Conservation (phyloP, 2,113 vertebrate genomes). For the Antechinus flavipes region DNA sequence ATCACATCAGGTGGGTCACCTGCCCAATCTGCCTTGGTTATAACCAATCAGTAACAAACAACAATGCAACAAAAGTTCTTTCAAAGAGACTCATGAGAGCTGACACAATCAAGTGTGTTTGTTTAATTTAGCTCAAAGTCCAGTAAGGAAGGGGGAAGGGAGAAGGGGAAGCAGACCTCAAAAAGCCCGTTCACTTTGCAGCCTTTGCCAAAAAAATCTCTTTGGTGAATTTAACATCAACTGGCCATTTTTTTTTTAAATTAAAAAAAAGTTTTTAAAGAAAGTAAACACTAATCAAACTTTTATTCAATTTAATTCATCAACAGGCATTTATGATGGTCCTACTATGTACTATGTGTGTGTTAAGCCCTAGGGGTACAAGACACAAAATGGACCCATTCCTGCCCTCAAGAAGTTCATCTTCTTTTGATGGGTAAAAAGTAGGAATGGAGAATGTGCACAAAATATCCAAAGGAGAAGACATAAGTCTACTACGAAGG, state of each 20-base stretch:
- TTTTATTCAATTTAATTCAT: neutral
- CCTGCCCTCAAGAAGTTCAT: neutral
- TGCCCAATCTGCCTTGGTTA: neutral
- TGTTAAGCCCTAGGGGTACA: neutral
- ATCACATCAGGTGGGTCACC: neutral
- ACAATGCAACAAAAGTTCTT: neutral
- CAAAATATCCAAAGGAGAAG: neutral
- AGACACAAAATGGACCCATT: neutral
- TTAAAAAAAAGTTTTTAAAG: neutral
- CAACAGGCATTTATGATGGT: neutral
- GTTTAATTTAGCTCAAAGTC: neutral
- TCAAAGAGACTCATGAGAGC: neutral
- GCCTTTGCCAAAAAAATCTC: neutral
- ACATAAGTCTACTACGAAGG: neutral
- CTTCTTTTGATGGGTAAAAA: neutral
- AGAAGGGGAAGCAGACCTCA: neutral
- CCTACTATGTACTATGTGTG: neutral
- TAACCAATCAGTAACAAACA: neutral
- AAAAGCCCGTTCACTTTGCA: neutral
- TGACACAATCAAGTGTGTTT: neutral
- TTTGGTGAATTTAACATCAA: neutral
- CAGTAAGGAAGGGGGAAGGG: neutral
- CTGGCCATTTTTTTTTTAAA: neutral
- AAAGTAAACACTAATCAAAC: neutral
- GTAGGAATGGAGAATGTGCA: neutral